phyloP scores from a whole-genome alignment of 2,888 invertebrate species.

The Sphaerophoria rueppellii region DNA sequence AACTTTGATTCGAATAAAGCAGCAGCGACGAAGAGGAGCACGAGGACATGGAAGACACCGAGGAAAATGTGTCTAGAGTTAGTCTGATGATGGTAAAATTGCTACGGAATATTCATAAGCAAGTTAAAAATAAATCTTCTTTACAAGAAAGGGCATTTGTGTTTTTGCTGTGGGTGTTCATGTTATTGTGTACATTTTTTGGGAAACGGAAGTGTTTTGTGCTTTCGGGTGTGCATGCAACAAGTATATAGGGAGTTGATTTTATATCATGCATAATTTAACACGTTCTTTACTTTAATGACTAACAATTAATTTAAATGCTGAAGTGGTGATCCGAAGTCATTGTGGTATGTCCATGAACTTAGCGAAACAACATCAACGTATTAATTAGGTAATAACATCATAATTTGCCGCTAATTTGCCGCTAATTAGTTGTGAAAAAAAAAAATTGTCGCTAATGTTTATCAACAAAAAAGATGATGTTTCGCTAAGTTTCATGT shows the following conservation, averaged over 20 bases:
- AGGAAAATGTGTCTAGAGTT: too few relatives aligned
- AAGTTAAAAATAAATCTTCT: conserved; percentile 40
- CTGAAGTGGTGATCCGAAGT: conserved; percentile 30
- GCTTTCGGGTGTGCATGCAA: background rate
- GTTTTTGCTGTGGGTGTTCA: too few relatives aligned
- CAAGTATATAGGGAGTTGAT: conserved; percentile 18
- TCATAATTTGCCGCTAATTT: too few relatives aligned
- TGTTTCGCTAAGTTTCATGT: too few relatives aligned
- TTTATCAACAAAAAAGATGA: too few relatives aligned
- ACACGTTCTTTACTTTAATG: conserved; percentile 34
- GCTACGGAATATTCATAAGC: conserved; percentile 48
- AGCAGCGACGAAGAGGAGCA: background rate
- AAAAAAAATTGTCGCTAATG: too few relatives aligned
- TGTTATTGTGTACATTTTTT: too few relatives aligned
- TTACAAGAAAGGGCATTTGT: background rate
- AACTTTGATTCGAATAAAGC: background rate
- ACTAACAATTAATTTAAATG: conserved; percentile 39
- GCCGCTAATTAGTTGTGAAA: too few relatives aligned
- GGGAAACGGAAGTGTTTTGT: conserved; percentile 27
- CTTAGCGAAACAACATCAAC: too few relatives aligned
- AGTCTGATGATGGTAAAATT: conserved; percentile 57
- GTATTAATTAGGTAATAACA: too few relatives aligned
- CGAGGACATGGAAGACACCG: too few relatives aligned
- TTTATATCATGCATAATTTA: conserved; percentile 28
- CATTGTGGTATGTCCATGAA: background rate